Conservation (phyloP, 2,113 vertebrate species). For the Coptodon rendalli region DNA sequence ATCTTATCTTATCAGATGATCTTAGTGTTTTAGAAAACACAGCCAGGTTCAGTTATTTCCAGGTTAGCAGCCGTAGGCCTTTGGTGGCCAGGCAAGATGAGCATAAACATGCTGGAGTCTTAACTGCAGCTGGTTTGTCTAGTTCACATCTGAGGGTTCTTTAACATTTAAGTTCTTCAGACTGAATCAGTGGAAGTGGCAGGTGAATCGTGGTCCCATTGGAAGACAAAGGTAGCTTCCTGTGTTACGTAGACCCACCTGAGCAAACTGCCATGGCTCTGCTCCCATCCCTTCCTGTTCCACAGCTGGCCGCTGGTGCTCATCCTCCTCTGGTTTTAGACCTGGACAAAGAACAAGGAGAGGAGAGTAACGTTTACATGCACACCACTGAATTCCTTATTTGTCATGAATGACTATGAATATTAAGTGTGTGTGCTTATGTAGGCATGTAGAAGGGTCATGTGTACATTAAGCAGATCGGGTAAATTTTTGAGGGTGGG, state of each 20-base stretch:
- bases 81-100: neutral
- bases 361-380: conserved; percentile 32
- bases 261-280: neutral
- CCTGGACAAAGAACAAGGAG: conserved; percentile 48
- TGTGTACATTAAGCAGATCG: neutral
- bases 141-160: neutral
- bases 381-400: conserved; percentile 17
- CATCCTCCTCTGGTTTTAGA: conserved; percentile 28
- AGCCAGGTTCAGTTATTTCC: neutral
- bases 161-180: neutral
- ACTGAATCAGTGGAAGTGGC: neutral
- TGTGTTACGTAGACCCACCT: neutral
- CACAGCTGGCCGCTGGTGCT: conserved; percentile 46
- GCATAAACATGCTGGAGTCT: neutral
- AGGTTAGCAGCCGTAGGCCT: neutral
- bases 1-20: neutral
- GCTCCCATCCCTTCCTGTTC: conserved; percentile 18
- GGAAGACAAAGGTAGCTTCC: neutral
- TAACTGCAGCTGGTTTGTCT: neutral
- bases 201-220: neutral
- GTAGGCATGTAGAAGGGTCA: neutral
- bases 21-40: neutral
- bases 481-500: neutral
- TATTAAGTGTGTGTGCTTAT: neutral
- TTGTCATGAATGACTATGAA: neutral